Conservation (phyloP, 1,140 invertebrate genomes). For the Hycleus cichorii region DNA sequence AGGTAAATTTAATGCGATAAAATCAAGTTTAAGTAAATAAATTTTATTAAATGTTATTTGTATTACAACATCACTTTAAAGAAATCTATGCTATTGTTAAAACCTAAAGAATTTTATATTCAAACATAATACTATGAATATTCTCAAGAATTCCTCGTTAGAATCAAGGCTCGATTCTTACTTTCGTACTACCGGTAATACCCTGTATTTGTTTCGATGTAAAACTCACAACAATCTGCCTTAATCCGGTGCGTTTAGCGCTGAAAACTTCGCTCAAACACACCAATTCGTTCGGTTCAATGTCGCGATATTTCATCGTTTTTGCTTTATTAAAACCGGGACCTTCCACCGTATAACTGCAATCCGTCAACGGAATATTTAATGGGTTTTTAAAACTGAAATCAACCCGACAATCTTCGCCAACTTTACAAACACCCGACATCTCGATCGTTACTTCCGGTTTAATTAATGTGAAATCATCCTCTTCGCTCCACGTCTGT, state of each 20-base stretch:
- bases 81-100: no score
- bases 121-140: no score
- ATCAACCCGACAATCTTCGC: constrained; percentile 21
- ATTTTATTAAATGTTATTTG: no score
- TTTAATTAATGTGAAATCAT: constrained; percentile 59
- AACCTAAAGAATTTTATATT: no score
- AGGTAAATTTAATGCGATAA: no score
- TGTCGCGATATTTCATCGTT: constrained; percentile 49
- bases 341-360: constrained; percentile 59
- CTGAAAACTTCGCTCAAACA: constrained; percentile 50
- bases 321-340: constrained; percentile 55
- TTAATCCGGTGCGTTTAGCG: constrained; percentile 47
- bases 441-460: constrained; percentile 52
- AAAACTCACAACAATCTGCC: constrained; percentile 55
- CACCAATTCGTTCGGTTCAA: constrained; percentile 51
- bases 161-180: no score
- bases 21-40: no score
- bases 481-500: constrained; percentile 62
- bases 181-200: constrained; percentile 46
- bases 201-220: constrained; percentile 56
- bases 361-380: constrained; percentile 51
- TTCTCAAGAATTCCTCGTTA: no score
- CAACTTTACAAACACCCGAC: constrained; percentile 22
- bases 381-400: constrained; percentile 64
- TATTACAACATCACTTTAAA: no score